A percentile compares a stretch with the other conserved stretches of the same genome.
Conservation (phyloP, 2,113 vertebrate species). For the Vidua chalybeata region DNA sequence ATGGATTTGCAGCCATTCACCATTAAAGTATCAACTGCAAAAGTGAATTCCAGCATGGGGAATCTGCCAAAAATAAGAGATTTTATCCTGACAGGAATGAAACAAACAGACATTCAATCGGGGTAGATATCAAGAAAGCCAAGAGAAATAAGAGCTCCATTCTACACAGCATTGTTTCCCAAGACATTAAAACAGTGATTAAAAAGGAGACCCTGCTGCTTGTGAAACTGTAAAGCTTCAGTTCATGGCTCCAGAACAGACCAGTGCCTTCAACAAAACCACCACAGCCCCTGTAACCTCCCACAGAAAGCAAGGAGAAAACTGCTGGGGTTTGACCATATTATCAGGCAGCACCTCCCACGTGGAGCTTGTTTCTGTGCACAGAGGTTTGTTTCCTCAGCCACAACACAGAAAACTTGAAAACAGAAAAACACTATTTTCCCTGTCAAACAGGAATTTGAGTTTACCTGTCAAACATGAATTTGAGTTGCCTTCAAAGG, state of each 20-base stretch:
- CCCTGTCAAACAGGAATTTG: neutral
- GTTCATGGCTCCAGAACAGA: neutral
- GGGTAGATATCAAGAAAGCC: neutral
- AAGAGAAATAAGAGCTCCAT: neutral
- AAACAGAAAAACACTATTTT: neutral
- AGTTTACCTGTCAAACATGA: neutral
- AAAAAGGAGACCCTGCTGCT: neutral
- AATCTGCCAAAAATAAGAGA: neutral
- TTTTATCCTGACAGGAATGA: neutral
- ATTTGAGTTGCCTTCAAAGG: neutral
- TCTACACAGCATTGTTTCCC: neutral
- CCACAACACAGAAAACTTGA: neutral
- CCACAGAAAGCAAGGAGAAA: neutral
- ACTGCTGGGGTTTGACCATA: neutral
- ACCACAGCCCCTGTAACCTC: neutral
- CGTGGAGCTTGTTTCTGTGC: neutral
- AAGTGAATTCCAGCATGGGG: neutral
- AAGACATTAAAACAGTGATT: neutral
- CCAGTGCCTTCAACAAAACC: neutral
- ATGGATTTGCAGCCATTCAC: neutral
- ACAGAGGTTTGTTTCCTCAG: neutral
- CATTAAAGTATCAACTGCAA: neutral
- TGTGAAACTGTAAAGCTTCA: neutral
- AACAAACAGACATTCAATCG: neutral
- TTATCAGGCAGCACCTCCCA: neutral